Evolutionary conservation across 1,140 invertebrate genomes (phyloP).

Genomic region (Euura saliciscinereae): DNA sequence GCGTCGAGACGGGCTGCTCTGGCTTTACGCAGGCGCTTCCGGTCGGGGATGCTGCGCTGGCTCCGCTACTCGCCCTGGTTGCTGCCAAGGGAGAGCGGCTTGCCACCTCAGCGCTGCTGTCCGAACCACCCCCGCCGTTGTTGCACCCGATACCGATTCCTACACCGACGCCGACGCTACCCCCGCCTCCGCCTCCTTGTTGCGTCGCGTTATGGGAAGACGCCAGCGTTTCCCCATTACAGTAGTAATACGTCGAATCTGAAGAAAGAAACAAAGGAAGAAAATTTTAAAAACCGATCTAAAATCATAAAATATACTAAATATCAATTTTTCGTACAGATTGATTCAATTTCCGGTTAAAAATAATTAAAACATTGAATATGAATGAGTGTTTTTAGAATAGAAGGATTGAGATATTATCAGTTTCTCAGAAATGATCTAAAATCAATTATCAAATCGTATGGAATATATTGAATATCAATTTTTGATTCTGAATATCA

Average conservation of each 20-base stretch:
- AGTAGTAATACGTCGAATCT: conserved; percentile 74
- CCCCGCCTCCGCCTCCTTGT: conserved; percentile 35
- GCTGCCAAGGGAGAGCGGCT: conserved; percentile 72
- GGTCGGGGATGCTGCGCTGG: conserved; percentile 73
- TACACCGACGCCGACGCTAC: conserved; percentile 12
- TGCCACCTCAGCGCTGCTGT: conserved; percentile 56
- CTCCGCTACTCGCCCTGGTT: conserved; percentile 72
- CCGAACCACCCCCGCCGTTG: conserved; percentile 41
- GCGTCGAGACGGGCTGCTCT: conserved; percentile 58
- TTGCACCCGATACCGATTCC: conserved; percentile 45
- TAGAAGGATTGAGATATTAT: too few species aligned
- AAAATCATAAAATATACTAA: too few species aligned
- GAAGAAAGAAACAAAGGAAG: conserved; percentile 30
- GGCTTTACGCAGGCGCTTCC: conserved; percentile 73
- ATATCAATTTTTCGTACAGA: too few species aligned
- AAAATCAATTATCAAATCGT: too few species aligned
- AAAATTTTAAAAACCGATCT: conserved; percentile 20
- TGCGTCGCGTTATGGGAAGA: conserved; percentile 58
- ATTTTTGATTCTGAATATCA: too few species aligned
- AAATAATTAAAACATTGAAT: too few species aligned
- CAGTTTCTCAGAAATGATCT: too few species aligned
- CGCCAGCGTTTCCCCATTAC: conserved; percentile 64
- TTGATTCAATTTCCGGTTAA: too few species aligned
- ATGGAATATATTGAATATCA: too few species aligned
- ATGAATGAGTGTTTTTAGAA: too few species aligned